Percentiles rank a stretch among this genome's conserved stretches.
These are phyloP conservation scores for Melinopterus prodromus DNA, from an alignment of 2,888 invertebrate species.

Conservation along the genomic window DNA sequence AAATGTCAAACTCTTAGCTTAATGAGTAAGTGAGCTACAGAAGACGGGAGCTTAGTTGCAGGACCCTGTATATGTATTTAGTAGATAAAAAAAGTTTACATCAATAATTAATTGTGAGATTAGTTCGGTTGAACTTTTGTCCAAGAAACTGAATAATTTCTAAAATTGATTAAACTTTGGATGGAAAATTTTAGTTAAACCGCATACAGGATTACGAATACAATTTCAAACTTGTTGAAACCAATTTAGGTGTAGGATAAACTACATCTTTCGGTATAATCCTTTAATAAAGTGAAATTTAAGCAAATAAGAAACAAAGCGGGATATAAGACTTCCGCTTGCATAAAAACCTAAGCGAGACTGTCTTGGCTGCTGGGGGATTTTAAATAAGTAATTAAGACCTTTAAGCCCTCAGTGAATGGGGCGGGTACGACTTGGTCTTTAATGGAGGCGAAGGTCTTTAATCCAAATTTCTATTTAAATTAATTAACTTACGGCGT, in stretches of 20 bases:
- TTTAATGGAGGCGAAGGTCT: conserved; percentile 40
- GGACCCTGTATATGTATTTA: no score
- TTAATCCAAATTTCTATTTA: conserved; percentile 43
- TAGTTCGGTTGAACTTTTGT: no score
- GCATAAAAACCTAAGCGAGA: background rate
- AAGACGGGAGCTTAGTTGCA: no score
- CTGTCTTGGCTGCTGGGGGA: conserved; percentile 26
- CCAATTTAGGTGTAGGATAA: background rate
- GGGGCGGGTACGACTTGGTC: background rate
- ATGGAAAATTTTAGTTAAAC: background rate
- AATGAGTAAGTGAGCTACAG: no score
- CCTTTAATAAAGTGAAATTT: background rate
- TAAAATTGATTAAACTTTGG: background rate
- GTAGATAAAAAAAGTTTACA: no score
- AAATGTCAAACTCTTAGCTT: no score
- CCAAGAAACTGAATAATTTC: no score
- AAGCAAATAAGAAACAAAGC: background rate
- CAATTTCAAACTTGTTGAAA: background rate
- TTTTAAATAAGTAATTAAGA: conserved; percentile 46
- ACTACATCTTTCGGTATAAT: background rate
- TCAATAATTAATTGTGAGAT: no score
- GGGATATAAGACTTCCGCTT: background rate
- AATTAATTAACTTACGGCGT: conserved; percentile 42
- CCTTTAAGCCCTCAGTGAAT: conserved; percentile 40
- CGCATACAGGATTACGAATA: background rate